Evolutionary conservation across 1,140 invertebrate genomes (phyloP).

Genomic region (Magallana gigas): DNA sequence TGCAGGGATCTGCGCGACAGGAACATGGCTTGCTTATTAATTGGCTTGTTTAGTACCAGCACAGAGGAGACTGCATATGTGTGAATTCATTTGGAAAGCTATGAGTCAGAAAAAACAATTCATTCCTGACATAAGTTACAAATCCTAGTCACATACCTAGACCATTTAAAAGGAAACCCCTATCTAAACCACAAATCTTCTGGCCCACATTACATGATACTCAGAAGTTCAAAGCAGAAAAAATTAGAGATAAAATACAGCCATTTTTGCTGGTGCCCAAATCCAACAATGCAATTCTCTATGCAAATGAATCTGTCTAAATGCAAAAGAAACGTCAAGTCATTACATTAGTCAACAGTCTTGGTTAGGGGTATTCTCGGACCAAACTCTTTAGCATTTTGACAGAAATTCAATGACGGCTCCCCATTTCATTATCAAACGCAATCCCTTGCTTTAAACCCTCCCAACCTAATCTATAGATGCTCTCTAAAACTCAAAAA

Average conservation of each 20-base stretch:
- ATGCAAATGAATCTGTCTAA: slow-evolving; percentile 35
- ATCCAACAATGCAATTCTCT: not conserved
- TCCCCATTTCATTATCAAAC: slow-evolving; percentile 23
- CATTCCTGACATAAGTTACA: slow-evolving; percentile 26
- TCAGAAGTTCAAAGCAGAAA: slow-evolving; percentile 3
- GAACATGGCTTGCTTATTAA: slow-evolving; percentile 30
- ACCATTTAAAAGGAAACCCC: slow-evolving; percentile 20
- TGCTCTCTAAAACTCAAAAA: slow-evolving; percentile 9
- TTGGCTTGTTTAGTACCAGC: slow-evolving; percentile 9
- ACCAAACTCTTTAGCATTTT: slow-evolving; percentile 37
- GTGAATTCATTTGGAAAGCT: slow-evolving; percentile 36
- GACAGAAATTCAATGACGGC: slow-evolving; percentile 32
- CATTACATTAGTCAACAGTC: slow-evolving; percentile 28
- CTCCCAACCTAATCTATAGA: slow-evolving; percentile 4
- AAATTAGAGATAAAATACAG: slow-evolving; percentile 29
- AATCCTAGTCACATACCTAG: slow-evolving; percentile 31
- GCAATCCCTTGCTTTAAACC: slow-evolving; percentile 21
- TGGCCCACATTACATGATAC: slow-evolving; percentile 26
- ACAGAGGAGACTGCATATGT: slow-evolving; percentile 15
- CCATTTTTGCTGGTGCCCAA: not conserved
- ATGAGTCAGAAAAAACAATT: slow-evolving; percentile 21
- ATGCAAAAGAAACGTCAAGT: slow-evolving; percentile 34
- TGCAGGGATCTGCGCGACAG: slow-evolving; percentile 4
- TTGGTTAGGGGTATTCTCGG: slow-evolving; percentile 20
- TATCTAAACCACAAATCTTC: slow-evolving; percentile 32